Evolutionary conservation across 2,797 vertebrate genomes (phyloP), one percentile per base, ranked within the genome.

Genomic region (Enoplosus armatus): DNA sequence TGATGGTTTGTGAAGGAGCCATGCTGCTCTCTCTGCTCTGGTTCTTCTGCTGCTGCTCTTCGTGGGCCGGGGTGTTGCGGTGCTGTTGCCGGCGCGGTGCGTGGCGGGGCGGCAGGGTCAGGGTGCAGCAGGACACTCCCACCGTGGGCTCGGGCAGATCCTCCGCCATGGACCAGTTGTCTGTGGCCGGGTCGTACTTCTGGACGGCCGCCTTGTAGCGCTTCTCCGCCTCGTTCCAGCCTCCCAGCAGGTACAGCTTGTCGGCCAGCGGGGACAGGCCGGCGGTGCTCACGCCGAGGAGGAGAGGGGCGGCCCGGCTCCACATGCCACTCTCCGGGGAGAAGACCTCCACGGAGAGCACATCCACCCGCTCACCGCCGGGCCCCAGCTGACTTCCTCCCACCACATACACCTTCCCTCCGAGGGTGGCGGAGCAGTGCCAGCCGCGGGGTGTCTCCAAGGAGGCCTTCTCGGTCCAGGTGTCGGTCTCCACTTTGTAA

Each of bases 141-240:
- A 97, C 96, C 0, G 95, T 96, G 72, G 96, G 95, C 85, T 97
- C 96, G 0, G 95, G 95, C 50, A 97, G 94, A 22, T 96, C 95
- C 75, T 96, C 94, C 0, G 89, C 95, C 74, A 82, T 22, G 0
- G 89, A 70, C 97, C 97, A 97, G 92, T 91, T 93, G 18, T 97
- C 95, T 1, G 95, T 95, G 59, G 92, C 88, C 0, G 96, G 95
- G 82, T 96, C 90, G 55, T 96, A 97, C 79, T 80, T 94, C 86
- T 96, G 96, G 26, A 96, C 94, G 0, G 94, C 92, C 2, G 95
- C 95, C 92, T 97, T 96, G 86, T 97, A 97, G 54, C 93, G 96
- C 89, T 97, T 97, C 85, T 95, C 92, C 0, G 93, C 94, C 91
- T 97, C 96, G 0, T 96, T 97, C 96, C 96, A 97, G 77, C 96